A percentile compares a stretch with the other conserved stretches of the same genome.
Evolutionary conservation across 2,113 vertebrate genomes (phyloP).

Genomic region (Ibidorhyncha struthersii): DNA sequence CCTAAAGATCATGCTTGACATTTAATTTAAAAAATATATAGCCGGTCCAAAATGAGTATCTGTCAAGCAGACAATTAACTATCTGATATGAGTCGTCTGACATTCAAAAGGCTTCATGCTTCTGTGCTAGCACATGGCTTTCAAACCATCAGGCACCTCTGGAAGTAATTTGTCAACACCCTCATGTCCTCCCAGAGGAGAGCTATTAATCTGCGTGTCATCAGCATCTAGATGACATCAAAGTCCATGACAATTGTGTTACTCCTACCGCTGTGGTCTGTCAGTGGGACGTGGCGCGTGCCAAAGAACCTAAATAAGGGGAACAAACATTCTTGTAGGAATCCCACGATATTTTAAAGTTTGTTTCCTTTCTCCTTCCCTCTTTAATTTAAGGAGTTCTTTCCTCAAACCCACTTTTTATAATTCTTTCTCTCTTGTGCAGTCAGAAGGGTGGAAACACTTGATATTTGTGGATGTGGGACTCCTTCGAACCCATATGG

Average conservation of each 20-base stretch:
- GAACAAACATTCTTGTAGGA: accelerated
- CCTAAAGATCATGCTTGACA: background rate
- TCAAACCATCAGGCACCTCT: background rate
- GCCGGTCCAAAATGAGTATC: background rate
- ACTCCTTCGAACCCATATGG: background rate
- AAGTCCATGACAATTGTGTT: accelerated
- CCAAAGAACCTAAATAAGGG: too few species aligned
- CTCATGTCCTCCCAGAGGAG: background rate
- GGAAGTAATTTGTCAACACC: background rate
- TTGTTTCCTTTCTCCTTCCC: background rate
- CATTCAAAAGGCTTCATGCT: background rate
- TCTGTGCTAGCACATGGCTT: background rate
- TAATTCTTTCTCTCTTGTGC: background rate
- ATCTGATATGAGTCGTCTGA: background rate
- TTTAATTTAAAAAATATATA: background rate
- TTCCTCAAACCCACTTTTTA: background rate
- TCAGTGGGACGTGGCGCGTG: background rate
- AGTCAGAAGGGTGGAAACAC: background rate
- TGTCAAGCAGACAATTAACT: background rate
- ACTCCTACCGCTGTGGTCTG: accelerated
- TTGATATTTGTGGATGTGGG: background rate
- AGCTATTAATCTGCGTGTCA: background rate
- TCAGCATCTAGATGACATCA: background rate
- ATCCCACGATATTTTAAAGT: background rate
- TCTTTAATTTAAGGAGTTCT: background rate